Evolutionary conservation across 2,888 invertebrate species (phyloP).

Genomic region (Tetragnatha montana): DNA sequence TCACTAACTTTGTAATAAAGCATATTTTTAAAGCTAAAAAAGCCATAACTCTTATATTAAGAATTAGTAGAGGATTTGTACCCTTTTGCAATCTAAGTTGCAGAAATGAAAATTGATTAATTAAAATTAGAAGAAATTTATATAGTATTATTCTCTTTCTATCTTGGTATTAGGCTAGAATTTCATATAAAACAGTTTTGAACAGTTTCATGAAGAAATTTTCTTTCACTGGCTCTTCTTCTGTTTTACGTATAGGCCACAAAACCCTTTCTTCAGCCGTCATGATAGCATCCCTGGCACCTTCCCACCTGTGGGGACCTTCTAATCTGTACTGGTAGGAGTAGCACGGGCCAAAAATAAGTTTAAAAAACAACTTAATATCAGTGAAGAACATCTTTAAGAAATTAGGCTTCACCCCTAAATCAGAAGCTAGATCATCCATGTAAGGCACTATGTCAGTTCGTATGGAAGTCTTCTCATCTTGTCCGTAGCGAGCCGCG

Average conservation of each 20-base stretch:
- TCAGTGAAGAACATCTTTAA: conserved; percentile 74
- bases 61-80: too few species aligned
- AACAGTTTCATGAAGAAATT: too few species aligned
- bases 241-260: conserved; percentile 29
- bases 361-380: conserved; percentile 72
- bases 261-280: conserved; percentile 72
- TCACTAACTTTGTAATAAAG: too few species aligned
- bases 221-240: too few species aligned
- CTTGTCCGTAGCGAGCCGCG: conserved; percentile 68
- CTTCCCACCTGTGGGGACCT: conserved; percentile 77
- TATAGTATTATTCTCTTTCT: too few species aligned
- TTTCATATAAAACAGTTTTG: too few species aligned
- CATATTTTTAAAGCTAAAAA: too few species aligned
- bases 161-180: too few species aligned
- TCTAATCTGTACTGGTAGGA: conserved; percentile 76
- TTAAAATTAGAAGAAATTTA: too few species aligned
- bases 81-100: too few species aligned
- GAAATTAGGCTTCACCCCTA: conserved; percentile 76
- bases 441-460: conserved; percentile 74
- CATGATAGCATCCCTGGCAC: conserved; percentile 77
- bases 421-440: conserved; percentile 77
- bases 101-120: too few species aligned
- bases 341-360: conserved; percentile 75
- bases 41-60: too few species aligned
- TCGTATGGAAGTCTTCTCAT: conserved; percentile 69